A percentile compares a stretch with the other conserved stretches of the same genome.
Evolutionary conservation across 2,113 vertebrate genomes (phyloP).

Genomic region (Oenanthe melanoleuca): DNA sequence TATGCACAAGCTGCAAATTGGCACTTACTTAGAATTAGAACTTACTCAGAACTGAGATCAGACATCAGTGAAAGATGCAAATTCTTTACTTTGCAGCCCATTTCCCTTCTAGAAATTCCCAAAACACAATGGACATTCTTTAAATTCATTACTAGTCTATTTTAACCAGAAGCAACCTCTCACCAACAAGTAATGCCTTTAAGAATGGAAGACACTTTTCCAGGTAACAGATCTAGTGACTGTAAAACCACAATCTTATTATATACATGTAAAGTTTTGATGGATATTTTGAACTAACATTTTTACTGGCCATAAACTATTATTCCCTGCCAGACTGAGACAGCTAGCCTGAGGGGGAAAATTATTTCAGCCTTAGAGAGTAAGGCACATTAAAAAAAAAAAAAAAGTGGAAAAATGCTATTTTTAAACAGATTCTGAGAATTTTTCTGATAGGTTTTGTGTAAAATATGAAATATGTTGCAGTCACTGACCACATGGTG

Average conservation of each 20-base stretch:
- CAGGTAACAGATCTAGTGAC: neutral
- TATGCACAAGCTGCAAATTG: neutral
- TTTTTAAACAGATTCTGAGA: conserved; percentile 5
- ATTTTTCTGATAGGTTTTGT: conserved; percentile 14
- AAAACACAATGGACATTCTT: neutral
- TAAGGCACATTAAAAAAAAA: neutral
- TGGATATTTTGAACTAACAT: neutral
- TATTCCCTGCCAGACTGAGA: neutral
- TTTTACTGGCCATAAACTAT: conserved; percentile 1
- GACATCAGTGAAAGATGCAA: neutral
- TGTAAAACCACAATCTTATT: neutral
- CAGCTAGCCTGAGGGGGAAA: neutral
- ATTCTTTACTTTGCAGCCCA: neutral
- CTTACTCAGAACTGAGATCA: neutral
- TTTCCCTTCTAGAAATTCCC: neutral
- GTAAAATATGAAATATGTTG: conserved; percentile 32
- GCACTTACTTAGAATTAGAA: neutral
- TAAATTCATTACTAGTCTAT: neutral
- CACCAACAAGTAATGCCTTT: neutral
- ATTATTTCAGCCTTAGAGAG: neutral
- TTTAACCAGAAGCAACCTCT: neutral
- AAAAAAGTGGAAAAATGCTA: conserved; percentile 12
- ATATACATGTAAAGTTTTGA: neutral
- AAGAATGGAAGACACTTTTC: neutral
- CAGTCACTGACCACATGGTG: neutral